Base-by-base conservation (phyloP, 2,113 vertebrate genomes). In the Eptatretus burgeri region DNA sequence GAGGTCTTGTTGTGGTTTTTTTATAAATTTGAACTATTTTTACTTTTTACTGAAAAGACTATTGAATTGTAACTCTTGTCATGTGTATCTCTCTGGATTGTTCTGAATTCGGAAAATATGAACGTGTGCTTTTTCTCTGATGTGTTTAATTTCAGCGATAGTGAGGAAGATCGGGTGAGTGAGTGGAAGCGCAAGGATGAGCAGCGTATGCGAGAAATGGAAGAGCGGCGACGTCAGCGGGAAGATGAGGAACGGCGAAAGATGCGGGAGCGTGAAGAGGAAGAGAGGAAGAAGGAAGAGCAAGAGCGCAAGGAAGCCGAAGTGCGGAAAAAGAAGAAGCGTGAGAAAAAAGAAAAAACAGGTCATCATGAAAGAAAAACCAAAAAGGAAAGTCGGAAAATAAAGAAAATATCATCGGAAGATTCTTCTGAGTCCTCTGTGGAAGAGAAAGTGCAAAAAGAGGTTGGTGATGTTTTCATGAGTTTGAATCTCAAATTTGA, bases 141-240 rank as follows among this genome's bases (percentile, higher is more conserved):
- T 41, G 27, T 41, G 27, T 41, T 41, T 41, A 7, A 41, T 41
- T 41, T 41, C 27, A 41, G 27, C 27, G 27, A 41, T 41, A 84
- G 81, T 3, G 77, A 81, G 5, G 87, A 94, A 18, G 19, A 51
- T 71, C 81, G 80, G 63, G 83, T 98, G 76, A 87, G 89, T 0
- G 87, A 87, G 64, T 95, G 91, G 91, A 94, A 95, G 72, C 81
- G 84, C 64, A 68, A 81, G 2, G 91, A 95, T 1, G 86, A 93
- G 67, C 84, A 85, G 63, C 78, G 86, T 2, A 71, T 77, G 12
- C 72, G 79, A 1, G 91, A 89, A 71, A 77, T 94, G 66, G 91
- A 98, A 70, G 86, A 95, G 63, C 78, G 83, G 13, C 73, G 85
- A 75, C 83, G 80, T 74, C 81, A 78, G 12, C 83, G 87, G 67